Base-by-base conservation (phyloP, 2,888 invertebrate species). In the Drosophila lutescens region DNA sequence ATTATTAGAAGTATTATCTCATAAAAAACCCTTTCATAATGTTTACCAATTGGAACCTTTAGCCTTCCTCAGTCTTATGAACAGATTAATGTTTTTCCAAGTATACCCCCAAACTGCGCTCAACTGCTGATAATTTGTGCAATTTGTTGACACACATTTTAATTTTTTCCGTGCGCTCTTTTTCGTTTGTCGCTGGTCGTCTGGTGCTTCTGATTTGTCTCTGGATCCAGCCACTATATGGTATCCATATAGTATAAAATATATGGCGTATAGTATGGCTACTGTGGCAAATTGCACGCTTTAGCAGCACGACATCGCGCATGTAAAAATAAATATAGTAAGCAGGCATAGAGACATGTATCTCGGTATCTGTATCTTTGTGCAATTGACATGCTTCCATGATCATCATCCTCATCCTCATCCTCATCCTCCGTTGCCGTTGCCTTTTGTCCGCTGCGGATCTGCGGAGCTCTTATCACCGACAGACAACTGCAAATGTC, bases 81-180 rank as follows among this genome's bases (percentile, higher is more conserved):
- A n/a, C 15, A 30, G 2, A 30, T 47, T 30, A 15, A 9, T 30
- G 6, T 47, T 30, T 10, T 10, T 30, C 20, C 10, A 13, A 47
- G 46, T 47, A 10, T 30, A 30, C 26, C 26, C 26, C 26, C 26
- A 26, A 26, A 47, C 46, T 30, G 15, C 30, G 55, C 50, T 53
- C 57, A 71, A 60, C 77, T 63, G 53, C 69, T 51, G 63, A 62
- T 77, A 78, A 80, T 81, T 78, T 79, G 79, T 74, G 73, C 78
- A 82, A 82, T 84, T 84, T 84, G 82, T 84, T 83, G 82, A 82
- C 82, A 83, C 79, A 83, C 81, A 84, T 83, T 84, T 82, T 63
- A 67, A 78, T 77, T 68, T 59, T 58, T 55, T 55, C 30, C 40
- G 36, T 32, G 34, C 10, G 43, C 26, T 44, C 38, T 61, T 60